phyloP scores from a whole-genome alignment of 1,140 invertebrate genomes.

The Drosophila parvula region DNA sequence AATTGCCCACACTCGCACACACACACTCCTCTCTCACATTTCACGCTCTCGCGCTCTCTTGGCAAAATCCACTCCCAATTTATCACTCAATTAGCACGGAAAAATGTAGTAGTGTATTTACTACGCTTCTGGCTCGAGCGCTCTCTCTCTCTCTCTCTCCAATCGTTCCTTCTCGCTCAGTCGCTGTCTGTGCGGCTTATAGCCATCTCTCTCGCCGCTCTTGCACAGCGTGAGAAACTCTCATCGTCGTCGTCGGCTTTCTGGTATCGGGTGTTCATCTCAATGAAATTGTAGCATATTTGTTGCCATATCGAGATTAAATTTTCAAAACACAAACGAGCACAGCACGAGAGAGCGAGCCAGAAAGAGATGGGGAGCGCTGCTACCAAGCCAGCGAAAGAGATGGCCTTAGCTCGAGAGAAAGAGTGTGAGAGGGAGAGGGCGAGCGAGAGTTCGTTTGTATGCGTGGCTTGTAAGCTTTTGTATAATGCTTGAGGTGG shows the following conservation, averaged over 20 bases:
- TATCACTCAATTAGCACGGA: conserved; percentile 84
- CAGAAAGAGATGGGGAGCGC: conserved; percentile 18
- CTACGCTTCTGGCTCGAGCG: conserved; percentile 71
- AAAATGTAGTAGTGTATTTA: conserved; percentile 84
- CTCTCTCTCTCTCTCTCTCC: conserved; percentile 22
- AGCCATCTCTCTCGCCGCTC: conserved; percentile 25
- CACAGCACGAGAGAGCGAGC: conserved; percentile 49
- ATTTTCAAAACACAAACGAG: conserved; percentile 83
- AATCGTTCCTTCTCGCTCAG: background rate
- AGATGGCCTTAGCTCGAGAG: conserved; percentile 8
- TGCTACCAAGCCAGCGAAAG: conserved; percentile 2
- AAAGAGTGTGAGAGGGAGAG: conserved; percentile 27
- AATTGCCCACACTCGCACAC: conserved; percentile 63
- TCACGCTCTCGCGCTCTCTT: conserved; percentile 63
- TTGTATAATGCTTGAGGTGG: conserved; percentile 54
- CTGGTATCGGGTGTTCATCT: conserved; percentile 81
- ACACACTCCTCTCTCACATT: conserved; percentile 44
- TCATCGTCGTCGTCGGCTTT: conserved; percentile 48
- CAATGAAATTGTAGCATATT: conserved; percentile 83
- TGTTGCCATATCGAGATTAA: conserved; percentile 83
- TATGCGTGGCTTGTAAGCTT: conserved; percentile 72
- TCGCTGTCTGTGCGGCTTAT: background rate
- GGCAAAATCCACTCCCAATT: conserved; percentile 82
- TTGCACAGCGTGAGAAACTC: conserved; percentile 80
- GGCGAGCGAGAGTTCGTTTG: conserved; percentile 36